A percentile compares a stretch with the other conserved stretches of the same genome.
Evolutionary conservation across 1,140 invertebrate species (phyloP).

Genomic region (Lycorma delicatula): DNA sequence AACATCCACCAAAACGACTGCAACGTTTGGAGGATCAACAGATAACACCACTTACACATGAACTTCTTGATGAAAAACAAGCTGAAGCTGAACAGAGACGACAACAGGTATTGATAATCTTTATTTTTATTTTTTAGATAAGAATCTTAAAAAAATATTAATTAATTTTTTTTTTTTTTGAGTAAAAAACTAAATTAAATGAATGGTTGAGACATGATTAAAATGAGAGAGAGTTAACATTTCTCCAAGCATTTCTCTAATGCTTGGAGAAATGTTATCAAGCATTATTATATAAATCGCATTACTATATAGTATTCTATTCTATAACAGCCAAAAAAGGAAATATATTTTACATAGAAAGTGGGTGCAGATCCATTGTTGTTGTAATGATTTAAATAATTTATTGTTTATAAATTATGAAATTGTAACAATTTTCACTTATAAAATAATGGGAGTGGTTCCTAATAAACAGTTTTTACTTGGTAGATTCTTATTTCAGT

Average conservation of each 20-base stretch:
- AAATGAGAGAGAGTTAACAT: not conserved
- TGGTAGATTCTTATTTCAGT: no score
- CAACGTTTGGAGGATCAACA: slow-evolving; percentile 49
- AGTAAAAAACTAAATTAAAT: not conserved
- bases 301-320: no score
- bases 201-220: no score
- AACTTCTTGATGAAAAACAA: slow-evolving; percentile 54
- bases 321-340: no score
- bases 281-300: not conserved
- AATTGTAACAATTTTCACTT: no score
- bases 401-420: no score
- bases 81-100: slow-evolving; percentile 57
- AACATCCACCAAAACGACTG: slow-evolving; percentile 48
- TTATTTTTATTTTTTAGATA: not conserved
- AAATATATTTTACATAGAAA: no score
- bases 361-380: no score
- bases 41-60: slow-evolving; percentile 43
- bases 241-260: not conserved
- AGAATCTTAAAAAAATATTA: not conserved
- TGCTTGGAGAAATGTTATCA: not conserved
- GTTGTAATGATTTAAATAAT: no score
- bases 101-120: slow-evolving; percentile 23
- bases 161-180: not conserved
- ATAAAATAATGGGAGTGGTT: no score
- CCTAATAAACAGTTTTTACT: no score